Evolutionary conservation across 2,797 vertebrate genomes (phyloP), one percentile per base, ranked within the genome.

Genomic region (Chanos chanos): DNA sequence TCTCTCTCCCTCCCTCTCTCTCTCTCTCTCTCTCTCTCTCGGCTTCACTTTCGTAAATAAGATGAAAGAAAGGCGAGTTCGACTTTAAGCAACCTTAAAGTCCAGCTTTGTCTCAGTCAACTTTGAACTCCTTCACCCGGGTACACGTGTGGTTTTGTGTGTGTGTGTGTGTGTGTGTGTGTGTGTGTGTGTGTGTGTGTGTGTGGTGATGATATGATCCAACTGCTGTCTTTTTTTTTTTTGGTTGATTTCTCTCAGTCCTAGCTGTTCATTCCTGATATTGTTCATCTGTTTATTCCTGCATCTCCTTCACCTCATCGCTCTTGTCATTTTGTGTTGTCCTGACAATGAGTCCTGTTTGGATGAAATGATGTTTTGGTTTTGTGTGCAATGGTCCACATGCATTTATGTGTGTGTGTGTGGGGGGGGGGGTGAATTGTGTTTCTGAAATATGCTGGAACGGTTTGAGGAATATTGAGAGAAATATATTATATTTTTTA

Each of bases 1-100:
- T n/a, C n/a, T n/a, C n/a, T n/a, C n/a, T n/a, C n/a, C n/a, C n/a
- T 33, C 9, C 27, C 48, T 7, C 13, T 10, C 47, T 16, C 33
- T 27, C 56, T 8, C 9, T 40, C 5, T 3, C 4, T 1, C n/a
- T 15, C 24, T 8, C 52, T 24, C 52, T 10, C 19, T 9, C 45
- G 18, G 24, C 18, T 19, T 40, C 25, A 30, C 9, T 22, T 21
- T 16, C 13, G 27, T 48, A 60, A 63, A 28, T 53, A 15, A 53
- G 59, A 59, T 44, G 44, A 70, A 51, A 60, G 58, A 57, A 50
- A 1, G 27, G 37, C 55, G 24, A 12, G 21, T 41, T 68, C 34
- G 40, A 22, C 28, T n/a, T 40, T 39, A 49, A 16, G 53, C 31
- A 36, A 48, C 55, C 39, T 54, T 54, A 66, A 62, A 64, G 54